phyloP scores from a whole-genome alignment of 2,888 invertebrate genomes.

The Hydropsyche betteni region DNA sequence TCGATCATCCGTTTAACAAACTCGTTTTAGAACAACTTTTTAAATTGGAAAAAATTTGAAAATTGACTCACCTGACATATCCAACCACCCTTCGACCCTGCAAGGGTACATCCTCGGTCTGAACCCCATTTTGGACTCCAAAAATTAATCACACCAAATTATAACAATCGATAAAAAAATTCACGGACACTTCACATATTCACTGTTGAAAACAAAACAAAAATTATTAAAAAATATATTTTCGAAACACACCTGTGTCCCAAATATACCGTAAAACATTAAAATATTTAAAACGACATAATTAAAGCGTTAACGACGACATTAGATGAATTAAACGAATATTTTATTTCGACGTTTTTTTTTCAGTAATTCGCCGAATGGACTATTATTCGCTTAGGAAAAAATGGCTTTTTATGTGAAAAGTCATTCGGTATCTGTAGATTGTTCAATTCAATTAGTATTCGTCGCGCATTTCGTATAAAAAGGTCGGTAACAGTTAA shows the following conservation, averaged over 20 bases:
- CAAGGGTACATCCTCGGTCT: slow-evolving; percentile 62
- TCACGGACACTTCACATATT: too few relatives aligned
- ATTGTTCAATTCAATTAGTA: slow-evolving; percentile 28
- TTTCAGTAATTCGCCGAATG: too few relatives aligned
- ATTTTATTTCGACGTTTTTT: background rate
- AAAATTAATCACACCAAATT: background rate
- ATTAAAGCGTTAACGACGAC: background rate
- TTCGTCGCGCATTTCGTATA: slow-evolving; percentile 32
- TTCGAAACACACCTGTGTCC: background rate
- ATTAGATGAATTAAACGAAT: background rate
- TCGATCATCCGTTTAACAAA: background rate
- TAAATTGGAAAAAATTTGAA: background rate
- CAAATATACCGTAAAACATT: background rate
- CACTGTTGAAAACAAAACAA: too few relatives aligned
- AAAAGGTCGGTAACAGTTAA: slow-evolving; percentile 28
- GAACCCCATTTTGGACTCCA: slow-evolving; percentile 32
- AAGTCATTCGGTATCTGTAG: too few relatives aligned
- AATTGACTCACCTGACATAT: slow-evolving; percentile 64
- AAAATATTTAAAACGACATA: background rate
- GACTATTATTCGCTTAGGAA: too few relatives aligned
- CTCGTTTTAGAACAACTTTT: background rate
- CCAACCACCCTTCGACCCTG: slow-evolving; percentile 69
- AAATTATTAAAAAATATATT: background rate
- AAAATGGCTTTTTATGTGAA: too few relatives aligned
- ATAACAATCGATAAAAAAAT: too few relatives aligned